Conservation (phyloP, 2,888 invertebrate species). For the Deilephila elpenor region DNA sequence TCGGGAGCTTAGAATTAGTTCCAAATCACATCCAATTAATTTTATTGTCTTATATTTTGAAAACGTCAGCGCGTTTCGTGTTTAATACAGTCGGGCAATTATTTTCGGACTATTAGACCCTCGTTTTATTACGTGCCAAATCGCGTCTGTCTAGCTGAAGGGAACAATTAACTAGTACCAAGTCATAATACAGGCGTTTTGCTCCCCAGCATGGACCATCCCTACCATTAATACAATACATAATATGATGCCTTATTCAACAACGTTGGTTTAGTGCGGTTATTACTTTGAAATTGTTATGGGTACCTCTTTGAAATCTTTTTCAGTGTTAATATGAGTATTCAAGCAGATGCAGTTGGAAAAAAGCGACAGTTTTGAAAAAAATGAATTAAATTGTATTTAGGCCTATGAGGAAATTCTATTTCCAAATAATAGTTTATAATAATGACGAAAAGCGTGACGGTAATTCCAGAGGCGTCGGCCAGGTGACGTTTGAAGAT, state of each 20-base stretch:
- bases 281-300: no score
- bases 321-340: no score
- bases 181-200: no score
- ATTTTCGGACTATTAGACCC: no score
- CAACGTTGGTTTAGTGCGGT: no score
- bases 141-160: not conserved
- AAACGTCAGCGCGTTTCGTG: not conserved
- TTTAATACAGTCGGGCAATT: not conserved
- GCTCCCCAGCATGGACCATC: no score
- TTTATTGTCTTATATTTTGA: not conserved
- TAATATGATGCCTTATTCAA: no score
- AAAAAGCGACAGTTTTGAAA: no score
- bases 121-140: not conserved
- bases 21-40: not conserved
- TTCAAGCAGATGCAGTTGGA: no score
- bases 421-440: not conserved
- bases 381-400: not conserved
- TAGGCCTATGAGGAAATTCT: not conserved
- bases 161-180: no score
- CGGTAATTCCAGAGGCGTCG: not conserved
- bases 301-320: no score
- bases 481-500: constrained; percentile 12
- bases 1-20: not conserved
- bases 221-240: no score
- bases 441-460: constrained; percentile 24